Evolutionary conservation across 92 coral and sea anemone genomes (phyloP), one percentile per base, ranked within the genome.

Genomic region (Meandrina meandrites): DNA sequence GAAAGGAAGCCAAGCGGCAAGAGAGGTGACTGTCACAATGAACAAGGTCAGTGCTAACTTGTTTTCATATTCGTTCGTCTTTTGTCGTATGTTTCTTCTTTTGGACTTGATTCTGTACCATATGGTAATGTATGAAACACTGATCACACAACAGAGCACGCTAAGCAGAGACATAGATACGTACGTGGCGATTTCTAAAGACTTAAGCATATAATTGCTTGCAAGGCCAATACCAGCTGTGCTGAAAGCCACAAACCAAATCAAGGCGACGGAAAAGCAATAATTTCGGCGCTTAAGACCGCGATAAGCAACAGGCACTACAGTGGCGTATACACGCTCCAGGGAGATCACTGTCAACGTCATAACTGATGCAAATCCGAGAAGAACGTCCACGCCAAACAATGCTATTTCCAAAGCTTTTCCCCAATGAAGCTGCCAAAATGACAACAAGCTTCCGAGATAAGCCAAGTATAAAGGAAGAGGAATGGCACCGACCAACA

Each of bases 1-100:
- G 51, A 90, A 90, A 5, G 93, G 93, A 60, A 88, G 84, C 93
- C 93, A 90, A 0, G 93, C 86, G 35, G 89, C 83, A 18, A 90
- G 82, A 21, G 89, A 90, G 0, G 82, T 57, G 40, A 72, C 32
- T 5, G 93, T 82, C 18, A 90, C 83, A 18, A 90, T 90, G 31
- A 87, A 82, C 79, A 90, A 71, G 1, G 93, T 90, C 10, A 88
- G 77, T 0, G 88, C 93, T 12, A 90, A 87, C 30, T 87, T 82
- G 78, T 81, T 76, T 48, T 90, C 93, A 27, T 85, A 81, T 56
- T 90, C 84, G 42, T 42, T 76, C 24, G 78, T 76, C 34, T 78
- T 87, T 37, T 87, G 87, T n/a, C 88, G 80, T 19, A 67, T 68
- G 54, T 28, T 37, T 56, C 71, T 90, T 45, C 81, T 76, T 58